Evolutionary conservation across 2,113 vertebrate genomes (phyloP).

Genomic region (Silurus glanis): DNA sequence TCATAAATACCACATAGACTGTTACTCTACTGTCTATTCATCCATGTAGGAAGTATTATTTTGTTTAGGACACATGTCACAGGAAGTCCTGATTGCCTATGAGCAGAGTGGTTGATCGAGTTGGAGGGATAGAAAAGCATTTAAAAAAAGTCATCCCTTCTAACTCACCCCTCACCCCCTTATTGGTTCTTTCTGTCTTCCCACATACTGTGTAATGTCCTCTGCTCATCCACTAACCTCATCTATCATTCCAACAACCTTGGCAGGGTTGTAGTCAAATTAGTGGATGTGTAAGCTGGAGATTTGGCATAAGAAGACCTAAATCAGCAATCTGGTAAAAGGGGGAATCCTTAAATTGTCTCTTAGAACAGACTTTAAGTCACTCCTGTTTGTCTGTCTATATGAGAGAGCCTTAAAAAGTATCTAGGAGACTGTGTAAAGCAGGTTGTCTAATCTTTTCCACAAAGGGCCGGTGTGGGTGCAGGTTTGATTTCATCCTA

Average conservation of each 20-base stretch:
- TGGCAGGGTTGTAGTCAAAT: constrained; percentile 52
- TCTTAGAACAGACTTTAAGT: not conserved
- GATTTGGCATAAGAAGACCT: constrained; percentile 54
- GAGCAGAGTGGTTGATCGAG: constrained; percentile 27
- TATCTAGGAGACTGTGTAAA: not conserved
- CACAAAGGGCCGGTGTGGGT: no score
- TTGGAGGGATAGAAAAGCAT: constrained; percentile 41
- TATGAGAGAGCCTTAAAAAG: not conserved
- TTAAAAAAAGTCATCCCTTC: constrained; percentile 39
- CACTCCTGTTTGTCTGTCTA: not conserved
- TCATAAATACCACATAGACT: constrained; percentile 26
- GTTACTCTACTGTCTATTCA: not conserved
- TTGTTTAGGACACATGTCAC: constrained; percentile 5
- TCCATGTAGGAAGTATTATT: constrained; percentile 40
- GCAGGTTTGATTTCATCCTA: no score
- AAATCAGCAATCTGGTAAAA: constrained; percentile 35
- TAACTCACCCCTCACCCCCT: not conserved
- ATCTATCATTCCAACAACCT: constrained; percentile 52
- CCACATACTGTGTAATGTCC: not conserved
- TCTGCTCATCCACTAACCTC: constrained; percentile 36
- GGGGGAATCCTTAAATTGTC: constrained; percentile 21
- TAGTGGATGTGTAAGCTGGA: constrained; percentile 26
- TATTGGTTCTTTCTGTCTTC: constrained; percentile 19
- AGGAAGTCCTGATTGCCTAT: constrained; percentile 37
- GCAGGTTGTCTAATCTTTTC: no score